Base-by-base conservation (phyloP, 2,888 invertebrate species). In the Euproctis similis region DNA sequence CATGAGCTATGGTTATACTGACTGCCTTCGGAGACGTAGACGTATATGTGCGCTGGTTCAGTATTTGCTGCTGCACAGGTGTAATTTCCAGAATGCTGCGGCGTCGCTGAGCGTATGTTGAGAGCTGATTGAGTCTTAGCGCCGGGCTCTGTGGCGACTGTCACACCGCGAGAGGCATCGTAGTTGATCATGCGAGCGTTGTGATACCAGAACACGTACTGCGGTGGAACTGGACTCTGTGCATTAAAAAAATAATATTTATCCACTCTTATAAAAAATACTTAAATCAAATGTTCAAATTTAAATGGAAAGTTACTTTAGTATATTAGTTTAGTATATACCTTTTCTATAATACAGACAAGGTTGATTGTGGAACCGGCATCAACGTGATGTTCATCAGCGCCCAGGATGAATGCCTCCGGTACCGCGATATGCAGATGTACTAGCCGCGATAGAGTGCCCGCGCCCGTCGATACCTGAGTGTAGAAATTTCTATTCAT, bases 151-250 rank as follows among this genome's bases (percentile, higher is more conserved):
- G 94, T 95, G 69, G 90, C 89, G 61, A 96, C 94, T 47, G 88
- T 87, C 48, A 94, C 93, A 49, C 94, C 92, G 60, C 94, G 89
- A 54, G 92, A 87, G 56, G 89, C 91, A 81, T 95, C 95, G 82
- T 95, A 95, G 87, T 95, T 96, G 85, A 96, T 94, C 92, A 96
- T 94, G 66, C 93, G 91, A 76, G 92, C 92, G 86, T 96, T 95
- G 87, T 95, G 95, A 85, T 93, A 95, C 96, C 96, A 96, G 86
- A 95, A 95, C 66, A 96, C 95, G 86, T 95, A 96, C 82, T 95
- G 95, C 46, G 95, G 95, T 50, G 95, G 95, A 64, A 92, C 93
- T 30, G 95, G 95, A 71, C 95, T 95, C 93, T 95, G 88, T 11
- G 5, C 21, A 21, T n/a, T n/a, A n/a, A n/a, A n/a, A n/a, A n/a